These are phyloP conservation scores for Poeciliopsis infans DNA, from an alignment of 2,797 vertebrate genomes.

Conservation along the genomic window DNA sequence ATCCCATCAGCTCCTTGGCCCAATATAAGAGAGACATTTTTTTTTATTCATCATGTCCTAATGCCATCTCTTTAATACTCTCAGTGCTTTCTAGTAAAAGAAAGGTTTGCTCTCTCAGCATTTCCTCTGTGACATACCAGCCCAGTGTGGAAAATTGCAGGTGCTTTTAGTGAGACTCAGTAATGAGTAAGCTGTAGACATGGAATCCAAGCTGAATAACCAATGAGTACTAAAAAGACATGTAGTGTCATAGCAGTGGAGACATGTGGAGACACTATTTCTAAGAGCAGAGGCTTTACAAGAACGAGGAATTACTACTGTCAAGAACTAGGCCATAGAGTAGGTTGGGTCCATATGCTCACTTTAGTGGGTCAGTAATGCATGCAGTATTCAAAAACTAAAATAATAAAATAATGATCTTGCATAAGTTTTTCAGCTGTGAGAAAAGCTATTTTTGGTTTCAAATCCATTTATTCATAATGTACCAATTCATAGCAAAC, in stretches of 20 bases:
- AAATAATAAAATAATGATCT: background rate
- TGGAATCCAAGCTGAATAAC: slow-evolving; percentile 64
- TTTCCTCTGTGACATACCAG: slow-evolving; percentile 54
- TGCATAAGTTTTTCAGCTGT: background rate
- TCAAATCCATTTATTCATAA: background rate
- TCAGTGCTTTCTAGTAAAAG: slow-evolving; percentile 67
- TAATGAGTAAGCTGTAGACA: slow-evolving; percentile 68
- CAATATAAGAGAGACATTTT: slow-evolving; percentile 63
- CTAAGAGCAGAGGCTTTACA: slow-evolving; percentile 33
- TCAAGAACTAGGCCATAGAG: slow-evolving; percentile 17
- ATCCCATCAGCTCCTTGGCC: slow-evolving; percentile 68
- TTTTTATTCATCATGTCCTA: slow-evolving; percentile 68
- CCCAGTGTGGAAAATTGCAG: slow-evolving; percentile 49
- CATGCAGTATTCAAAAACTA: background rate
- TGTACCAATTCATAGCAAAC: background rate
- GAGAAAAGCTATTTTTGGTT: background rate
- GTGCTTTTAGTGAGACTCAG: slow-evolving; percentile 71
- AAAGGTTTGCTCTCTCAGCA: slow-evolving; percentile 66
- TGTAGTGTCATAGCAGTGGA: slow-evolving; percentile 43
- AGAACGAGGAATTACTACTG: slow-evolving; percentile 8
- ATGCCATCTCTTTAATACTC: slow-evolving; percentile 67
- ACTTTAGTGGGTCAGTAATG: background rate
- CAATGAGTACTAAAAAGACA: slow-evolving; percentile 59
- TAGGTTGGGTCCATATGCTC: slow-evolving; percentile 9
- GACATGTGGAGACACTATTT: slow-evolving; percentile 45